Evolutionary conservation across 30 jellyfish, hydroid and myxozoan species (phyloP), one percentile per base, ranked within the genome.

Genomic region (Chrysaora quinquecirrha): DNA sequence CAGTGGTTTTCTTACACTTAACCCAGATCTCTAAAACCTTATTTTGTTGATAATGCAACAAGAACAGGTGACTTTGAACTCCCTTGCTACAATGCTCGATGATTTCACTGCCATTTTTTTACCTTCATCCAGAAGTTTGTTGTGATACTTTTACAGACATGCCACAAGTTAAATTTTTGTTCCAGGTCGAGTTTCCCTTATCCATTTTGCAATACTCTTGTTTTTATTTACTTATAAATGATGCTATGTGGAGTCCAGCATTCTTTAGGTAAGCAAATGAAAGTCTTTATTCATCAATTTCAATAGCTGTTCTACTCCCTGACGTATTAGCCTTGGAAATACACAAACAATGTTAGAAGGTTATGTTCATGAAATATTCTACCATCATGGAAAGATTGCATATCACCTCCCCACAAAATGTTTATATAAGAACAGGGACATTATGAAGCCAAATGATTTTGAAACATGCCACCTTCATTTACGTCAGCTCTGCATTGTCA

Each of bases 161-260:
- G 85, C 85, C 85, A 73, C 52, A 73, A 46, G 85, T n/a, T 14
- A 73, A 34, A 21, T 73, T 56, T 21, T 30, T 73, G 85, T 73
- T 48, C 30, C 31, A 29, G 52, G 74, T 20, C 33, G 43, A 22
- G 73, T 29, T 35, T 35, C 85, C 29, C 86, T 74, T 24, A 74
- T 54, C 86, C 86, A 74, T 54, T 54, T 74, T 48, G 86, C 74
- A 24, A 74, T 48, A 38, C 86, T 54, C 54, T 38, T 74, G 48
- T 74, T 74, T 29, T 65, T 50, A 60, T 48, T n/a, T 74, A 74
- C 86, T 74, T 27, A 74, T 54, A 54, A 74, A 74, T 29, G 75
- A 4, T n/a, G 32, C 0, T 25, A 74, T 74, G 33, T 74, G 30
- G 30, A 74, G 74, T 48, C 74, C 86, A 24, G 60, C 72, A 54